phyloP scores from a whole-genome alignment of 2,797 vertebrate species.

The Arctocebus calabarensis region DNA sequence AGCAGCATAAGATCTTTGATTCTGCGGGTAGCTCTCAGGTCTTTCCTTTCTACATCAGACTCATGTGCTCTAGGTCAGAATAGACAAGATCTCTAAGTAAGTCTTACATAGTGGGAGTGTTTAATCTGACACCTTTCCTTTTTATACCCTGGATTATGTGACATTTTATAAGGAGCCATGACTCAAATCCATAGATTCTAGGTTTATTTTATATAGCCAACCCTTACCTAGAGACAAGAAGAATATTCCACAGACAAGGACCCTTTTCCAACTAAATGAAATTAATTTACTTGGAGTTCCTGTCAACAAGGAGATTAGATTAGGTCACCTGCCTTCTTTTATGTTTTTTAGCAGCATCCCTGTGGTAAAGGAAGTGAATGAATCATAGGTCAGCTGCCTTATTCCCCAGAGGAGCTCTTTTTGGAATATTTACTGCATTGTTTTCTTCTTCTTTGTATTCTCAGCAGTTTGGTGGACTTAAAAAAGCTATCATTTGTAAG shows the following conservation, averaged over 20 bases:
- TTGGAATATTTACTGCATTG: neutral
- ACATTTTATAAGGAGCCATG: neutral
- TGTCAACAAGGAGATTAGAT: neutral
- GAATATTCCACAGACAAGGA: neutral
- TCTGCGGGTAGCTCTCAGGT: neutral
- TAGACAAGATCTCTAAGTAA: neutral
- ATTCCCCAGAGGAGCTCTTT: neutral
- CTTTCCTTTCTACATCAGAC: neutral
- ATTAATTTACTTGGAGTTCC: neutral
- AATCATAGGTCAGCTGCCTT: neutral
- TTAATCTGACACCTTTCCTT: neutral
- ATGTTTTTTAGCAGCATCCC: neutral
- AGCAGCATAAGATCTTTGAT: neutral
- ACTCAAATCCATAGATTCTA: neutral
- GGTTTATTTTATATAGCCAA: neutral
- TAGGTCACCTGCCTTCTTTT: neutral
- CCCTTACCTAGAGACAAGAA: neutral
- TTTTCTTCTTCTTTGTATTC: neutral
- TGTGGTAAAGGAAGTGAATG: neutral
- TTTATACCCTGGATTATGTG: constrained; percentile 8
- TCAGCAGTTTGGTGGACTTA: neutral
- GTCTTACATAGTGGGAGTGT: neutral
- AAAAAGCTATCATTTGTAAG: neutral
- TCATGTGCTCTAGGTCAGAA: neutral
- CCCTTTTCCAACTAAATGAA: neutral